phyloP scores from a whole-genome alignment of 2,888 invertebrate genomes.

The Xestia c-nigrum region DNA sequence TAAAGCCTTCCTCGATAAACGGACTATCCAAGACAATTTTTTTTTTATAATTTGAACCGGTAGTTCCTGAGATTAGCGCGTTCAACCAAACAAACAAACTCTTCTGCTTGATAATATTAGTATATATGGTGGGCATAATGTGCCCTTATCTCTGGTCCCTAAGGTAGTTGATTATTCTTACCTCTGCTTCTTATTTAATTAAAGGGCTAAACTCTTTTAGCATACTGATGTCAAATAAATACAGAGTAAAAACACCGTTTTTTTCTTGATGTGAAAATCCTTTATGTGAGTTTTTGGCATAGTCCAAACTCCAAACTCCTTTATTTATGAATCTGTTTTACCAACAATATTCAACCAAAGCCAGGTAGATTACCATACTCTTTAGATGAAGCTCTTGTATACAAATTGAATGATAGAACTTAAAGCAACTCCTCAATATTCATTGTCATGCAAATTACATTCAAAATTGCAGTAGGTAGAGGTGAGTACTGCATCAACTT shows the following conservation, averaged over 20 bases:
- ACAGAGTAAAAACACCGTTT: too few relatives aligned
- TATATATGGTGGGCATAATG: neutral
- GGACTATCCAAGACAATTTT: too few relatives aligned
- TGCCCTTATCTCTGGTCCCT: neutral
- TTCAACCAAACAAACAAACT: too few relatives aligned
- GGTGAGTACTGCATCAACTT: constrained; percentile 4
- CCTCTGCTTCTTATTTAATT: neutral
- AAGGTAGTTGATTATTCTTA: neutral
- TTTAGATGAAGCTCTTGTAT: constrained; percentile 2
- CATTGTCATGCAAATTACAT: constrained; percentile 42
- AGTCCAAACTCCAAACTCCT: neutral
- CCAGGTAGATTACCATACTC: constrained; percentile 22
- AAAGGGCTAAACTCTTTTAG: neutral
- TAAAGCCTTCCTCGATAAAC: too few relatives aligned
- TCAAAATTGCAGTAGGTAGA: constrained; percentile 21
- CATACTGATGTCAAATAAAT: neutral
- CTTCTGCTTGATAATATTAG: too few relatives aligned
- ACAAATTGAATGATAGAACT: constrained; percentile 40
- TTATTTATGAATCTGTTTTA: neutral
- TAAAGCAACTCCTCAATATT: constrained; percentile 29
- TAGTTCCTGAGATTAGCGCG: too few relatives aligned
- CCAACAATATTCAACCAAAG: neutral
- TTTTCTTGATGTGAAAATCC: too few relatives aligned
- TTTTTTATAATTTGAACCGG: too few relatives aligned
- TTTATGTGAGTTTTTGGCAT: neutral